Evolutionary conservation across 2,888 invertebrate species (phyloP).

Genomic region (Selenia dentaria): DNA sequence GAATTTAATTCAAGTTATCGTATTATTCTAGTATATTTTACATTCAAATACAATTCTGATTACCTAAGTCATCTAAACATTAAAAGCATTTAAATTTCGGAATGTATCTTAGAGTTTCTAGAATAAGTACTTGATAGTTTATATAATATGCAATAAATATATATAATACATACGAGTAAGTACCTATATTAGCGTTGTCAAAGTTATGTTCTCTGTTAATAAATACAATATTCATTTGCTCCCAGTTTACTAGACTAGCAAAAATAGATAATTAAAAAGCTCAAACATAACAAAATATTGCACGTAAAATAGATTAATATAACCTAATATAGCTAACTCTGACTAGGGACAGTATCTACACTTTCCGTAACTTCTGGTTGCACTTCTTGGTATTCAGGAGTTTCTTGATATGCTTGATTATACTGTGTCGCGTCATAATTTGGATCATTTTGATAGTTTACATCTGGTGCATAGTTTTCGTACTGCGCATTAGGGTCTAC

Average conservation of each 20-base stretch:
- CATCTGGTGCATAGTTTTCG: conserved; percentile 57
- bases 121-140: too few species aligned
- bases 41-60: conserved; percentile 21
- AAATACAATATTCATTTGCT: conserved; percentile 24
- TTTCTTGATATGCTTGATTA: conserved; percentile 38
- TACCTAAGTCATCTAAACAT: conserved; percentile 44
- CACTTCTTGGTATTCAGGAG: conserved; percentile 25
- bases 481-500: conserved; percentile 58
- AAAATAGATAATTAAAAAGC: conserved; percentile 44
- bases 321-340: conserved; percentile 64
- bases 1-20: conserved; percentile 7
- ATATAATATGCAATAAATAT: too few species aligned
- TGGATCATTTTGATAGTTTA: conserved; percentile 54
- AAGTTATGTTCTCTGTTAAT: neutral
- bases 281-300: conserved; percentile 60
- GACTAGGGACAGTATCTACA: conserved; percentile 52
- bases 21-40: neutral
- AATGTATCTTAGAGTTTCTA: too few species aligned
- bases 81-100: conserved; percentile 38
- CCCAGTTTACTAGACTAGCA: conserved; percentile 30
- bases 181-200: too few species aligned
- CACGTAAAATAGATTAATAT: conserved; percentile 46
- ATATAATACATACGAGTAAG: too few species aligned
- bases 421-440: conserved; percentile 59
- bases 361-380: conserved; percentile 41